These are phyloP conservation scores for Mylabris sibirica DNA, from an alignment of 2,888 invertebrate species.

Conservation along the genomic window DNA sequence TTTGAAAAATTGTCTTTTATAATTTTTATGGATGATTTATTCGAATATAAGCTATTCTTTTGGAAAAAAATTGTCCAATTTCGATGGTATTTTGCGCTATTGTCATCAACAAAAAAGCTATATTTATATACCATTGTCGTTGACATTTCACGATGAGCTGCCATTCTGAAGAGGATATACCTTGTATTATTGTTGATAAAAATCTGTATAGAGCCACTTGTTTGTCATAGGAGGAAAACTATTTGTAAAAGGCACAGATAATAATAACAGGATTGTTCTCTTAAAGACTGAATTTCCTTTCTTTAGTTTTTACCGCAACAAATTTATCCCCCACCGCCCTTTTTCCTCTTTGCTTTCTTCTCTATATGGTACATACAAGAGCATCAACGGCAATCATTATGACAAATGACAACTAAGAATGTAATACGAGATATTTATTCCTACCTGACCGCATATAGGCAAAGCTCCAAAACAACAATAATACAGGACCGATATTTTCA, in stretches of 20 bases:
- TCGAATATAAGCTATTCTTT: not conserved
- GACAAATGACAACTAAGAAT: slow-evolving; percentile 30
- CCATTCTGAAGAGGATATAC: not conserved
- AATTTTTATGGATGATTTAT: not conserved
- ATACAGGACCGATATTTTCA: slow-evolving; percentile 53
- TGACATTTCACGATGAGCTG: slow-evolving; percentile 5
- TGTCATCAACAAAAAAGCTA: not conserved
- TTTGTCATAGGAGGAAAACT: slow-evolving; percentile 18
- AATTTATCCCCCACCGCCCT: slow-evolving; percentile 56
- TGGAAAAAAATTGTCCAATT: not conserved
- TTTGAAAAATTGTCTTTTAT: not conserved
- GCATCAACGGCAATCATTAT: slow-evolving; percentile 39
- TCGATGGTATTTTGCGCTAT: not conserved
- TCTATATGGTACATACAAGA: slow-evolving; percentile 40
- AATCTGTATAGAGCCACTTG: slow-evolving; percentile 29
- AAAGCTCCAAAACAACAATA: slow-evolving; percentile 52
- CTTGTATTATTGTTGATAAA: slow-evolving; percentile 23
- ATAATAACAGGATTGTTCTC: slow-evolving; percentile 21
- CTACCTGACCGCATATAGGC: slow-evolving; percentile 56
- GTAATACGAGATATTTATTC: slow-evolving; percentile 60
- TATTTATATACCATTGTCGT: not conserved
- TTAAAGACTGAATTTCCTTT: slow-evolving; percentile 49
- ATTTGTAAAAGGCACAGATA: slow-evolving; percentile 25
- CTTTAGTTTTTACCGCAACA: slow-evolving; percentile 57
- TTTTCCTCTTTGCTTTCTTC: slow-evolving; percentile 47